Evolutionary conservation across 1,140 invertebrate genomes (phyloP).

Genomic region (Drosophila virilis): DNA sequence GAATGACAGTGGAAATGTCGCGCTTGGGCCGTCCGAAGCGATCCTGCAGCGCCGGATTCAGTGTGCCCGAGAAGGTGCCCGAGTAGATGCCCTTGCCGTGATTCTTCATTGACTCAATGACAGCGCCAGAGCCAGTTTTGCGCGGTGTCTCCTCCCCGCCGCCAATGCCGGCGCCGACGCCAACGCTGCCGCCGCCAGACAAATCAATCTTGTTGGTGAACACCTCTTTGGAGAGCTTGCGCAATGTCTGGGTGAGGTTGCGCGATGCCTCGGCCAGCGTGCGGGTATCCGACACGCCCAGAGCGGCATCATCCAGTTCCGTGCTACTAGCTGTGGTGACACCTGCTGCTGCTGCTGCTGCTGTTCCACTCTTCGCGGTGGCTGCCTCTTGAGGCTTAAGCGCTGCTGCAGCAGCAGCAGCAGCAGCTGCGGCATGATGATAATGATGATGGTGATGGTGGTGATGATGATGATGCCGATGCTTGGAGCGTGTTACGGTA

Average conservation of each 20-base stretch:
- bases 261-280: slow-evolving; percentile 94
- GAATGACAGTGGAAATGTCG: slow-evolving; percentile 97
- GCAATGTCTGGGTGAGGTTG: slow-evolving; percentile 95
- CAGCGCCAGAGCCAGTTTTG: slow-evolving; percentile 89
- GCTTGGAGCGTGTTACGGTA: slow-evolving; percentile 62
- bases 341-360: slow-evolving; percentile 23
- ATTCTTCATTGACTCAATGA: slow-evolving; percentile 96
- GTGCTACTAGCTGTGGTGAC: not conserved
- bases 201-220: slow-evolving; percentile 88
- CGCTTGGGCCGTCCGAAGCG: slow-evolving; percentile 94
- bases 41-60: slow-evolving; percentile 97
- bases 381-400: slow-evolving; percentile 9
- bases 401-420: slow-evolving; percentile 9
- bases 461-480: slow-evolving; percentile 74
- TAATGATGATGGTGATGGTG: slow-evolving; percentile 70
- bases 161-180: not conserved
- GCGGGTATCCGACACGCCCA: slow-evolving; percentile 87
- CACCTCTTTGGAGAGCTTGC: slow-evolving; percentile 95
- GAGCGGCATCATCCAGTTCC: slow-evolving; percentile 73
- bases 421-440: slow-evolving; percentile 45
- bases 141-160: slow-evolving; percentile 84
- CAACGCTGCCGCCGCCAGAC: slow-evolving; percentile 55
- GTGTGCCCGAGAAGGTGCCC: slow-evolving; percentile 92
- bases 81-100: slow-evolving; percentile 95
- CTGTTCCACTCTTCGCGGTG: not conserved